Percentiles rank a stretch among this genome's conserved stretches.
These are phyloP conservation scores for Lontra canadensis DNA, from an alignment of 2,113 vertebrate species.

Conservation along the genomic window DNA sequence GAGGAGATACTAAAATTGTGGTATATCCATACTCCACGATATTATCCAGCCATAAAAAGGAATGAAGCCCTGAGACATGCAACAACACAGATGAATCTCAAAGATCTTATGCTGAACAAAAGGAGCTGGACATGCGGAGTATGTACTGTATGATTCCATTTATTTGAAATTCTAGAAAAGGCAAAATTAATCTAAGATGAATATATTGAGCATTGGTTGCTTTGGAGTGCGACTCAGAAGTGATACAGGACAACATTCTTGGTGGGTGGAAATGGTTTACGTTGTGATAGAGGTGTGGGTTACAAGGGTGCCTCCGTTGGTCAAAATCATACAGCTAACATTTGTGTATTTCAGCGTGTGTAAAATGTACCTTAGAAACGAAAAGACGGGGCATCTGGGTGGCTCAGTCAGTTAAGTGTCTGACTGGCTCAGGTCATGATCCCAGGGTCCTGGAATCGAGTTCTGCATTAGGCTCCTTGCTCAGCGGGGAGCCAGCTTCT, in stretches of 20 bases:
- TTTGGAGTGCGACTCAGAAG: neutral
- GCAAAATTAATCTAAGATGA: neutral
- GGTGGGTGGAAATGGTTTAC: neutral
- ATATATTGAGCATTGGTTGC: neutral
- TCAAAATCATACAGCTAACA: neutral
- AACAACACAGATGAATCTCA: neutral
- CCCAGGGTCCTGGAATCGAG: neutral
- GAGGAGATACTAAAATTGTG: neutral
- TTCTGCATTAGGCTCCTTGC: neutral
- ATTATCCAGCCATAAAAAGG: neutral
- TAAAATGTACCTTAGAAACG: neutral
- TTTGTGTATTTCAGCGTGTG: neutral
- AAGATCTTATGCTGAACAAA: neutral
- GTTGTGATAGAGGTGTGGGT: neutral
- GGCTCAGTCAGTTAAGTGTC: neutral
- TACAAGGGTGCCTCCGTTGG: neutral
- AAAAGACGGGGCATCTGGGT: neutral
- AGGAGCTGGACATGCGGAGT: neutral
- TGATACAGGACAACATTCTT: neutral
- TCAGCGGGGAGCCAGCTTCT: neutral
- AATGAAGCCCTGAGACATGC: neutral
- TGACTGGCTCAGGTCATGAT: neutral
- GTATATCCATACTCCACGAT: neutral
- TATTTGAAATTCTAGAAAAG: neutral
- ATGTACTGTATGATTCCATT: neutral